Evolutionary conservation across 2,113 vertebrate genomes (phyloP), one percentile per base, ranked within the genome.

Genomic region (Myiopsitta monachus): DNA sequence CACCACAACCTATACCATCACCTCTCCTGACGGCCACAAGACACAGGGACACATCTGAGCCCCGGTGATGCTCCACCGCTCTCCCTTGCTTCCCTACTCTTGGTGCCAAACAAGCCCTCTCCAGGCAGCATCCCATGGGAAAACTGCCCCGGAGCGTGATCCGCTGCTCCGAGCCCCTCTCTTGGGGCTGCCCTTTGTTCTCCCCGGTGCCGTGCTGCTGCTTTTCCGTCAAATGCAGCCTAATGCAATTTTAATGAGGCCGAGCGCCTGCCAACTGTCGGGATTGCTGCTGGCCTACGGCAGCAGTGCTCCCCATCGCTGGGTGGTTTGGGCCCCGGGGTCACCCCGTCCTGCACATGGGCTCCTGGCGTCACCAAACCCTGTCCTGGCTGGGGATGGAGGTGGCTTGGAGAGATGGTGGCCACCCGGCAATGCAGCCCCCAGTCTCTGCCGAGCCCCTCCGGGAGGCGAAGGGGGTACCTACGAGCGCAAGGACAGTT

Each of bases 161-260:
- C 54, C 5, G 8, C 64, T 3, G 15, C 83, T 49, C 74, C 0
- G 1, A 72, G 49, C 63, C 66, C 83, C 62, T 75, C 66, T 90
- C 63, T 7, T 36, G 51, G 85, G 51, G 85, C 70, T 51, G 62
- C 55, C 69, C 79, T 93, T 96, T 95, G 94, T 97, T 96, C 85
- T 62, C 79, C 54, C 87, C 14, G 7, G 33, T 52, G 44, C 57
- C 36, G 87, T 83, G 86, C 92, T 82, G 62, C 69, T 75, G 28
- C 8, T 22, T 31, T 51, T 68, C 92, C 62, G 64, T 54, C 16
- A 57, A 81, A 72, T 67, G 87, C 88, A 30, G 36, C 47, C 80
- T 89, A 93, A 93, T 96, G 89, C 90, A 96, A 94, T 83, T 94
- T 96, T 96, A 97, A 96, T 97, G 93, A 96, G 96, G 84, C 46